A percentile compares a stretch with the other conserved stretches of the same genome.
Evolutionary conservation across 1,140 invertebrate species (phyloP).

Genomic region (Drosophila nasuta): DNA sequence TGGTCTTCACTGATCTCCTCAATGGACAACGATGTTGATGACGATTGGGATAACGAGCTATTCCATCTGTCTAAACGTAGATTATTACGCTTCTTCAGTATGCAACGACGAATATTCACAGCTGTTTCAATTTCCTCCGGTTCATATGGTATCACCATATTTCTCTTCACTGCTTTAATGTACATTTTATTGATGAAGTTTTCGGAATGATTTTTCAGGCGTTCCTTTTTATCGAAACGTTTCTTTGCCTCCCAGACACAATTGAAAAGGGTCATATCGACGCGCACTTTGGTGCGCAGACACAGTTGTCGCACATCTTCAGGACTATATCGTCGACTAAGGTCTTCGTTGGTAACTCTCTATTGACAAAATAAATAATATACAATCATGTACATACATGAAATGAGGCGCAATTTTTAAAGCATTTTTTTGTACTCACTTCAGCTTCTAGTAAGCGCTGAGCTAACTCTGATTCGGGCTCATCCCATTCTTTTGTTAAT

Average conservation of each 20-base stretch:
- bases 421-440: no score
- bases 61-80: constrained; percentile 44
- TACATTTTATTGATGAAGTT: constrained; percentile 51
- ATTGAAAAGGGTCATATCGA: constrained; percentile 49
- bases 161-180: constrained; percentile 31
- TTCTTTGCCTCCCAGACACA: constrained; percentile 54
- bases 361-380: constrained; percentile 3
- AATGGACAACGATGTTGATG: background rate
- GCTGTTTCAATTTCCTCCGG: background rate
- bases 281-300: constrained; percentile 49
- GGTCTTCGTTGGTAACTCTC: constrained; percentile 53
- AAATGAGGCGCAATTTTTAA: background rate
- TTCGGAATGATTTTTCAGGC: constrained; percentile 36
- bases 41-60: background rate
- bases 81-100: constrained; percentile 49
- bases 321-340: constrained; percentile 33
- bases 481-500: background rate
- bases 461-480: background rate
- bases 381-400: background rate
- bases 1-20: background rate
- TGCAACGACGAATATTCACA: constrained; percentile 15
- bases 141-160: constrained; percentile 52
- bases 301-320: constrained; percentile 44
- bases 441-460: no score
- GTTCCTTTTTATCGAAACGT: constrained; percentile 28